Conservation (phyloP, 2,888 invertebrate genomes). For the Tanypteryx hageni region DNA sequence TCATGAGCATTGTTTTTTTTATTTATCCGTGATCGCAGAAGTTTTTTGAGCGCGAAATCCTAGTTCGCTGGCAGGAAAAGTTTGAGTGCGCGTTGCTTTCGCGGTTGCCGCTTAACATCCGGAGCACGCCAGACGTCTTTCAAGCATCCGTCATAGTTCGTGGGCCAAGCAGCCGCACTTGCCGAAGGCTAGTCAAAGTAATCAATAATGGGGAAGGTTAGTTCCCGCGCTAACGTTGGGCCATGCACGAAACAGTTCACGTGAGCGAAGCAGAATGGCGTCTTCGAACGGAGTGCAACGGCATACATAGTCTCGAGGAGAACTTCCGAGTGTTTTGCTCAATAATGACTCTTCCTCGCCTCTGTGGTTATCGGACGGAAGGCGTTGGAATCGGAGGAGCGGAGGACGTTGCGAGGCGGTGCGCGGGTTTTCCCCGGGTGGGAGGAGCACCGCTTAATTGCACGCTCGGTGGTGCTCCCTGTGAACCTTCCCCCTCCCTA, state of each 20-base stretch:
- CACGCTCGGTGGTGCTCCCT: neutral
- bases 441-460: slow-evolving; percentile 43
- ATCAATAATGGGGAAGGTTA: slow-evolving; percentile 47
- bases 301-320: neutral
- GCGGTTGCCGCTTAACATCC: neutral
- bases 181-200: neutral
- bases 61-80: neutral
- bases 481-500: neutral
- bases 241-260: slow-evolving; percentile 20
- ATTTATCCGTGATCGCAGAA: neutral
- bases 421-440: slow-evolving; percentile 10
- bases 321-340: neutral
- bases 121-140: too few species aligned
- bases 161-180: neutral
- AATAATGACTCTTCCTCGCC: neutral
- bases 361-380: too few species aligned
- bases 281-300: neutral
- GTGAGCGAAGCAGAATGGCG: too few species aligned
- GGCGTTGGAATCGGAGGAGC: too few species aligned
- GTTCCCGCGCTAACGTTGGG: neutral
- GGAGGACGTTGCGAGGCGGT: neutral
- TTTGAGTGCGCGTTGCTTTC: neutral
- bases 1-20: too few species aligned
- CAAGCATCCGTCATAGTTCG: neutral
- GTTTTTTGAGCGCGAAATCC: neutral